Evolutionary conservation across 2,797 vertebrate species (phyloP), one percentile per base, ranked within the genome.

Genomic region (Lycodopsis pacificus): DNA sequence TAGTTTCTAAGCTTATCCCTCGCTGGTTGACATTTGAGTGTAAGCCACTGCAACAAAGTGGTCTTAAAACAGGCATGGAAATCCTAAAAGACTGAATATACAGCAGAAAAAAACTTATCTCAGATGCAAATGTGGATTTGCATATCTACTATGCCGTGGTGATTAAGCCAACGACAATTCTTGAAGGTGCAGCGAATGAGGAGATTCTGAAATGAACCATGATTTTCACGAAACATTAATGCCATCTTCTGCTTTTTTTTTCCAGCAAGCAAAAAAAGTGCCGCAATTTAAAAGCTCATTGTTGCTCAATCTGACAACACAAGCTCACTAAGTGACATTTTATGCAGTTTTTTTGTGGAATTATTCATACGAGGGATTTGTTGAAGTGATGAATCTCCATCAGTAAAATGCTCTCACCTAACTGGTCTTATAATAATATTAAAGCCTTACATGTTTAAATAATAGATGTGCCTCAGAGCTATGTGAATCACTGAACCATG

Each of bases 81-180:
- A 89, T 94, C 88, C 84, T 93, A 73, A 91, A 93, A 93, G 88
- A 86, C 80, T 77, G 76, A 85, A 86, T 89, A 90, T 90, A 88
- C 86, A 88, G 81, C 76, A 82, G n/a, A 77, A 90, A 30, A 30
- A 30, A 91, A 91, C 69, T 69, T 54, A 89, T 93, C 87, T 85
- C 61, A 62, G 83, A 93, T 94, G 93, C 89, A 94, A 94, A 95
- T 94, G 86, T 85, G 85, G 86, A 90, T 92, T 88, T 85, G 81
- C 80, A 72, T 85, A 76, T 90, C 77, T 48, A 71, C 80, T 54
- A 13, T 17, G 78, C 75, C 9, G 56, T 4, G 61, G 79, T 85
- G 90, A 92, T 94, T 92, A 93, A 90, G 89, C 40, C 51, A 74
- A 89, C 32, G 62, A 63, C 78, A 65, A 62, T 88, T 90, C 80